Percentiles rank a stretch among this genome's conserved stretches.
Evolutionary conservation across 2,888 invertebrate species (phyloP).

Genomic region (Monochamus alternatus): DNA sequence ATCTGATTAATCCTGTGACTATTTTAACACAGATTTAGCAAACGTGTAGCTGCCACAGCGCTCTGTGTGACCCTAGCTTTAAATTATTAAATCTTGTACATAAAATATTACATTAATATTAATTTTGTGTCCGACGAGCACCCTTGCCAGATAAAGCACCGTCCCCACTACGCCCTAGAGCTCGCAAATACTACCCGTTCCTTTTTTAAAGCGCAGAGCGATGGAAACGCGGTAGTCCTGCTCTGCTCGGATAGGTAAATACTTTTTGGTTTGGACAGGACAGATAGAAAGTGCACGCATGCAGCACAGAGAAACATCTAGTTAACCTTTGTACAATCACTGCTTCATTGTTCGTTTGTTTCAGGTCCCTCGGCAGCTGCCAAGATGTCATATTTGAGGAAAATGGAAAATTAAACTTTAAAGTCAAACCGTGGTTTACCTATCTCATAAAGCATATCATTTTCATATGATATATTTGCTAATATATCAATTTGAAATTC

Average conservation of each 20-base stretch:
- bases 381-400: neutral
- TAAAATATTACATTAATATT: too few relatives aligned
- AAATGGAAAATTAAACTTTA: neutral
- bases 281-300: constrained; percentile 64
- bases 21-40: too few relatives aligned
- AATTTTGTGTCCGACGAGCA: neutral
- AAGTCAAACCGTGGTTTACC: constrained; percentile 1
- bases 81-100: neutral
- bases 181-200: constrained; percentile 37
- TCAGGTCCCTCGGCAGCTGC: neutral
- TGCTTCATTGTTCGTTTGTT: neutral
- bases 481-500: too few relatives aligned
- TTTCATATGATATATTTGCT: too few relatives aligned
- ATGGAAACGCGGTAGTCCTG: constrained; percentile 65
- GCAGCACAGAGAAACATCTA: constrained; percentile 67
- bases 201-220: constrained; percentile 36
- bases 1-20: too few relatives aligned
- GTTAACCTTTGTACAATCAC: constrained; percentile 52
- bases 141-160: constrained; percentile 28
- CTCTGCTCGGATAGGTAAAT: constrained; percentile 54
- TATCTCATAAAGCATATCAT: neutral
- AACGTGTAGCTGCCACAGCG: too few relatives aligned
- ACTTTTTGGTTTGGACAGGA: constrained; percentile 54
- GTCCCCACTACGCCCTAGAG: constrained; percentile 31
- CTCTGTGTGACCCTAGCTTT: neutral